phyloP scores from a whole-genome alignment of 1,140 invertebrate genomes.

The Philopotamus ludificatus region DNA sequence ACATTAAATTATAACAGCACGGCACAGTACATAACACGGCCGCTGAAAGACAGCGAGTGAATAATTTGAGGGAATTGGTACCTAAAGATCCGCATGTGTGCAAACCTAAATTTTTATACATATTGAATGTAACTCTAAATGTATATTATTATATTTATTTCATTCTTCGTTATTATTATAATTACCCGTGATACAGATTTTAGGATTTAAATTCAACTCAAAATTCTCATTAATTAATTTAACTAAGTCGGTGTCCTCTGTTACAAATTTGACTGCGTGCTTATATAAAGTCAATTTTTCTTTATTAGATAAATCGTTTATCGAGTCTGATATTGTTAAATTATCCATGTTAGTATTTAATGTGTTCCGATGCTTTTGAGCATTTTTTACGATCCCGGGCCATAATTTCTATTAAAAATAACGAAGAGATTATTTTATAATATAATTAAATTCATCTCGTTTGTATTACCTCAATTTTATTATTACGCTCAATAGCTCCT shows the following conservation, averaged over 20 bases:
- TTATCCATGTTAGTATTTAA: too few relatives aligned
- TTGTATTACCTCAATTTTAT: constrained; percentile 58
- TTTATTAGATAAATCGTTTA: neutral
- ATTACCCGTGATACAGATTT: constrained; percentile 33
- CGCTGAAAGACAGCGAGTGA: constrained; percentile 59
- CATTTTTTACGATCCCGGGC: constrained; percentile 48
- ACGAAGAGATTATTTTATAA: neutral
- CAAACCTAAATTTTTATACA: constrained; percentile 58
- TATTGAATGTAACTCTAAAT: neutral
- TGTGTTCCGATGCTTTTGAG: too few relatives aligned
- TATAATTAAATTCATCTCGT: neutral
- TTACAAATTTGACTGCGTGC: constrained; percentile 44
- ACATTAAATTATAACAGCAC: constrained; percentile 87
- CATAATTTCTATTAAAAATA: constrained; percentile 49
- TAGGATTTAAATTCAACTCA: neutral
- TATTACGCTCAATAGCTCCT: constrained; percentile 62
- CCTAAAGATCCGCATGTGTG: constrained; percentile 89
- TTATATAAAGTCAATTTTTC: constrained; percentile 13
- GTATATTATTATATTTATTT: neutral
- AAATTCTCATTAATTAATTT: constrained; percentile 20
- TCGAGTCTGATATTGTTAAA: neutral
- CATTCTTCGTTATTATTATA: neutral
- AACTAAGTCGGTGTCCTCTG: constrained; percentile 45
- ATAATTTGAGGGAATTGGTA: constrained; percentile 72
- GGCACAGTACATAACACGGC: constrained; percentile 75